Conservation (phyloP, 2,888 invertebrate genomes). For the Trichopria drosophilae region DNA sequence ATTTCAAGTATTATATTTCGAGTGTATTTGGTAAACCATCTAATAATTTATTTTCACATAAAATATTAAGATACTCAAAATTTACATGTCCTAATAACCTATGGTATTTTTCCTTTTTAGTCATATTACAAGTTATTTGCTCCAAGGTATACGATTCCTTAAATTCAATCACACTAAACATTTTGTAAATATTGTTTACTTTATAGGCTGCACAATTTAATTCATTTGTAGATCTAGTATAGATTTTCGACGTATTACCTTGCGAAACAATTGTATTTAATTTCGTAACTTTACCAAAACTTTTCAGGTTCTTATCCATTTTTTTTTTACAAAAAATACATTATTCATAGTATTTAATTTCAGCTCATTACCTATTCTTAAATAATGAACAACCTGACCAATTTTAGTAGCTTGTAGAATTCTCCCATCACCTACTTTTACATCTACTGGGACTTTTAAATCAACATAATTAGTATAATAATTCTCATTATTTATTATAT, state of each 20-base stretch:
- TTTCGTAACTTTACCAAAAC: conserved; percentile 9
- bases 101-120: conserved; percentile 38
- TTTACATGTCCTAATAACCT: conserved; percentile 38
- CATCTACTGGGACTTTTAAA: conserved; percentile 15
- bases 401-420: conserved; percentile 11
- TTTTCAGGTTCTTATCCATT: conserved; percentile 30
- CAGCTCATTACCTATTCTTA: too few relatives aligned
- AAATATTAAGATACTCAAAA: conserved; percentile 35
- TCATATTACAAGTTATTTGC: conserved; percentile 15
- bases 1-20: conserved; percentile 35
- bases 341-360: too few relatives aligned
- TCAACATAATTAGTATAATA: background rate
- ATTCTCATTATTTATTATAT: conserved; percentile 15
- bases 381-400: too few relatives aligned
- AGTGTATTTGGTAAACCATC: conserved; percentile 33
- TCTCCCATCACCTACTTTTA: conserved; percentile 16
- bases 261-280: conserved; percentile 30
- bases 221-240: conserved; percentile 19
- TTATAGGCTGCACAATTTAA: conserved; percentile 32
- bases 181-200: conserved; percentile 29
- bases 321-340: too few relatives aligned
- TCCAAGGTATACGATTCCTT: conserved; percentile 4
- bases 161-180: conserved; percentile 14
- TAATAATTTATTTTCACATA: conserved; percentile 31
- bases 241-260: conserved; percentile 29